These are phyloP conservation scores for Rhorus exstirpatorius DNA, from an alignment of 2,888 invertebrate genomes.

Conservation along the genomic window DNA sequence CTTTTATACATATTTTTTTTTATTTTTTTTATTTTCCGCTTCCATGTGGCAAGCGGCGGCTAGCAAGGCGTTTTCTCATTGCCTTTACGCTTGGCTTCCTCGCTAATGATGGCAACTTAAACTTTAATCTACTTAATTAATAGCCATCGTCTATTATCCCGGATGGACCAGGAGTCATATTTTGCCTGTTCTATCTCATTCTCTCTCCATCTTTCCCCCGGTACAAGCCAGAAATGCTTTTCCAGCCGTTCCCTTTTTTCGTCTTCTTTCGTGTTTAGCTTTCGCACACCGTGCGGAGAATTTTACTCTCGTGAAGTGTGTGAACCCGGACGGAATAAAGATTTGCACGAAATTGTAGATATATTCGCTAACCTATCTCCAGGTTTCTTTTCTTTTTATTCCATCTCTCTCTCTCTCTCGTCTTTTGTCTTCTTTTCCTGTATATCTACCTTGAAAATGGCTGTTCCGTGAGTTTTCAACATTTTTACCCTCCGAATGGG, in stretches of 20 bases:
- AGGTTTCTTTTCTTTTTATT: conserved; percentile 11
- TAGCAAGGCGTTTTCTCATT: conserved; percentile 66
- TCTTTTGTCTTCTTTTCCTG: neutral
- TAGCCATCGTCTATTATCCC: conserved; percentile 82
- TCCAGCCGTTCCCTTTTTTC: conserved; percentile 1
- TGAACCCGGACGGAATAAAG: conserved; percentile 40
- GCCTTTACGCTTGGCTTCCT: conserved; percentile 34
- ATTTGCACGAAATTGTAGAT: neutral
- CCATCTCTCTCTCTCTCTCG: neutral
- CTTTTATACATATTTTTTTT: conserved; percentile 40
- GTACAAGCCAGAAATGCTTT: conserved; percentile 46
- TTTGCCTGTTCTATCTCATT: conserved; percentile 71
- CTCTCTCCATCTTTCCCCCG: conserved; percentile 1
- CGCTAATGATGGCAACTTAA: conserved; percentile 80
- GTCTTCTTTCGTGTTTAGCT: conserved; percentile 28
- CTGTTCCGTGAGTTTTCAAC: conserved; percentile 79
- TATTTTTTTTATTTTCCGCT: conserved; percentile 60
- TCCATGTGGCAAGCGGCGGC: conserved; percentile 73
- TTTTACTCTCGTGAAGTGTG: conserved; percentile 54
- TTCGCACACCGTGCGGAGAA: conserved; percentile 29
- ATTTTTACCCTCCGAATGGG: conserved; percentile 63
- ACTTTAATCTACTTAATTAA: conserved; percentile 84
- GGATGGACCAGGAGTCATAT: conserved; percentile 77
- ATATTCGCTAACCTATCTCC: conserved; percentile 11
- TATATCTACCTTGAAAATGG: conserved; percentile 74